Base-by-base conservation (phyloP, 2,888 invertebrate genomes). In the Rapana venosa region DNA sequence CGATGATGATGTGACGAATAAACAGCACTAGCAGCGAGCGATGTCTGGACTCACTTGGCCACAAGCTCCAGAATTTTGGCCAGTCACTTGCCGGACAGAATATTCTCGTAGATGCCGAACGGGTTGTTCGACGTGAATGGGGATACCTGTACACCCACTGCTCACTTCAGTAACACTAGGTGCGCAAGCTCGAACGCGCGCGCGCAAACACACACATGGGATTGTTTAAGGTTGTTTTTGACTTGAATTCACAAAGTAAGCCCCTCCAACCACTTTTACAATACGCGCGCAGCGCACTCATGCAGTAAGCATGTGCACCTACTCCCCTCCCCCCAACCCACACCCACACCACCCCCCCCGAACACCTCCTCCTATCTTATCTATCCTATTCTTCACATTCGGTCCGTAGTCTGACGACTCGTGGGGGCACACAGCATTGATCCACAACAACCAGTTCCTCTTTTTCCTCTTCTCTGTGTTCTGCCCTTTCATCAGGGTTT, bases 91-190 rank as follows among this genome's bases (percentile, higher is more conserved):
- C 99, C 99, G 92, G 98, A 98, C 81, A 99, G 96, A 94, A 99
- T 99, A 96, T 99, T 99, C 96, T 99, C 99, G 96, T 99, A 99
- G 93, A 99, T 99, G 47, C 98, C 98, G 96, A 99, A 98, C 0
- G 99, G 98, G 96, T 98, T 98, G 96, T 99, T 98, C 95, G 99
- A 99, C 96, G 98, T 99, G 96, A 99, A 99, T 22, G 99, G 99
- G 99, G 99, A 96, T 98, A 98, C 26, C 96, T 96, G 92, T 26
- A 1, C 4, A 83, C 81, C 32, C 79, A 83, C 47, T n/a, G 47
- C 66, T 22, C 22, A 36, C n/a, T n/a, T n/a, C n/a, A n/a, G n/a
- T n/a, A 4, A 22, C 61, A 74, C 74, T n/a, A n/a, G n/a, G 26
- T 26, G 26, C 74, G n/a, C 74, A 74, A n/a, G 13, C 74, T n/a